phyloP scores from a whole-genome alignment of 1,140 invertebrate genomes.

The Apis florea region DNA sequence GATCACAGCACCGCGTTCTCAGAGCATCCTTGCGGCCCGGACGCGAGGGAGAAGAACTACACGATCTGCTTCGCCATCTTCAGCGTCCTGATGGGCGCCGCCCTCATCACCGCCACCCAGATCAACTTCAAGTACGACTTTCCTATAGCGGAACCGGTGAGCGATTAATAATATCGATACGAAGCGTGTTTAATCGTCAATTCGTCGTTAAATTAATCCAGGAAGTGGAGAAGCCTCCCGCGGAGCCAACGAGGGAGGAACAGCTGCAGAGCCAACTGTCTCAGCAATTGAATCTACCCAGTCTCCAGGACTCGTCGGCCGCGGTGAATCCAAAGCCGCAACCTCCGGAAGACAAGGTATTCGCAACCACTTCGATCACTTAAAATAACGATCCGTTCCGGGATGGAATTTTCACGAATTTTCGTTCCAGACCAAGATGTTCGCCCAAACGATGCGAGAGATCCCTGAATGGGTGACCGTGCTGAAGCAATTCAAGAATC shows the following conservation, averaged over 20 bases:
- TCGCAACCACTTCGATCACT: too few relatives aligned
- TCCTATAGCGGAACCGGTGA: conserved; percentile 70
- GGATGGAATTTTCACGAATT: too few relatives aligned
- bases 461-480: conserved; percentile 96
- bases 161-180: neutral
- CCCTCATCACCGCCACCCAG: conserved; percentile 95
- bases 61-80: conserved; percentile 99
- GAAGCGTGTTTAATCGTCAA: neutral
- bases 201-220: conserved; percentile 56
- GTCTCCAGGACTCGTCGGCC: conserved; percentile 85
- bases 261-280: conserved; percentile 90
- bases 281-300: conserved; percentile 89
- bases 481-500: conserved; percentile 92
- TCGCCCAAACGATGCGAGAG: conserved; percentile 94
- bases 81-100: conserved; percentile 97
- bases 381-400: too few relatives aligned
- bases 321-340: conserved; percentile 71
- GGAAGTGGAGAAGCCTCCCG: conserved; percentile 77
- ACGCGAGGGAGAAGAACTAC: conserved; percentile 96
- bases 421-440: conserved; percentile 90
- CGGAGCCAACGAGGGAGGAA: conserved; percentile 84
- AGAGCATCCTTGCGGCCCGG: conserved; percentile 93
- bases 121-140: conserved; percentile 90
- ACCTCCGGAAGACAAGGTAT: conserved; percentile 82
- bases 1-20: conserved; percentile 97